Percentiles rank a stretch among this genome's conserved stretches.
phyloP scores from a whole-genome alignment of 2,113 vertebrate species.

The Reinhardtius hippoglossoides region DNA sequence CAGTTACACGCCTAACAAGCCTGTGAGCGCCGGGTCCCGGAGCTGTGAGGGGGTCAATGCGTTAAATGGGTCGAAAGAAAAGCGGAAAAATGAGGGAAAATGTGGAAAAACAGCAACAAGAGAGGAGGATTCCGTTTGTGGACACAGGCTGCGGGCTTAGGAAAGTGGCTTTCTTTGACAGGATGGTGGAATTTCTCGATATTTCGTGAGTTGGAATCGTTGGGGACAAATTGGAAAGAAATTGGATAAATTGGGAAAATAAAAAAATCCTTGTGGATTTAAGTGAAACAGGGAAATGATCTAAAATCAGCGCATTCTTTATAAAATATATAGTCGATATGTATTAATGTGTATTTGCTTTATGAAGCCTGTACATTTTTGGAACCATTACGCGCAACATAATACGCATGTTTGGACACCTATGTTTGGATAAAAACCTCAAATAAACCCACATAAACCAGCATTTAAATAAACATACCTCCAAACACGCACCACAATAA shows the following conservation, averaged over 20 bases:
- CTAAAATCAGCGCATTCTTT: not conserved
- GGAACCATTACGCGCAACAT: too few relatives aligned
- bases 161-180: not conserved
- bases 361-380: too few relatives aligned
- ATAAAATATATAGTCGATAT: not conserved
- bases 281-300: not conserved
- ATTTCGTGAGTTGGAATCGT: not conserved
- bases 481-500: not conserved
- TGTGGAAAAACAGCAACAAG: not conserved
- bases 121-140: not conserved
- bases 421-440: too few relatives aligned
- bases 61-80: slow-evolving; percentile 76
- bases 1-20: slow-evolving; percentile 87
- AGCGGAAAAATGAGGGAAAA: not conserved
- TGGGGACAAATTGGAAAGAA: too few relatives aligned
- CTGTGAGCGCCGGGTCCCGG: slow-evolving; percentile 66
- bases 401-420: too few relatives aligned
- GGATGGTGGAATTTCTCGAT: not conserved
- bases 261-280: not conserved
- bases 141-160: not conserved
- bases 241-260: too few relatives aligned
- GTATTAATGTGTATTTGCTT: too few relatives aligned
- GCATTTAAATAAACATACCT: not conserved
- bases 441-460: not conserved
- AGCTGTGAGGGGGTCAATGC: slow-evolving; percentile 64